Base-by-base conservation (phyloP, 1,140 invertebrate genomes). In the Protaetia brevitarsis region DNA sequence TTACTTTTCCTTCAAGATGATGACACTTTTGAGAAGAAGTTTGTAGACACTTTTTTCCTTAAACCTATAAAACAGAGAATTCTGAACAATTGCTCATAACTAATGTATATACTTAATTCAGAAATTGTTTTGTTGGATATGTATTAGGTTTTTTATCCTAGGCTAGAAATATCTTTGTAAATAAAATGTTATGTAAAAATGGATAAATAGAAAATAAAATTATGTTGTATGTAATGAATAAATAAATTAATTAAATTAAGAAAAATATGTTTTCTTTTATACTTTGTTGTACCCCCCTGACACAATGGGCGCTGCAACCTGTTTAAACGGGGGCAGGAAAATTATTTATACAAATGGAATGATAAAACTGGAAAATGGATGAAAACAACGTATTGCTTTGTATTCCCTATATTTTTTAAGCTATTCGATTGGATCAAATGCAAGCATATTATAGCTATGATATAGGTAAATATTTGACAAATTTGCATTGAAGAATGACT, bases 51-150 rank as follows among this genome's bases (percentile, higher is more conserved):
- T 5, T 6, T 58, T 26, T 5, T 6, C 29, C 4, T 23, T n/a
- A n/a, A n/a, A n/a, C n/a, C 21, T 58, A 58, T 19, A 1, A 27
- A 58, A 10, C 10, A 58, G 13, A 28, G 10, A 58, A 58, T 28
- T 11, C 56, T 58, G 56, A 58, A 58, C n/a, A 58, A 29, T 58
- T 58, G 56, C 56, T 58, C 56, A 58, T 58, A 58, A 58, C 8
- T 28, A 28, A 28, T 58, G 23, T 58, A 58, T 11, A 57, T 57
- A 57, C n/a, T n/a, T n/a, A n/a, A 6, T 37, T 37, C 4, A 37
- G 36, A 37, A 6, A 21, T 45, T 10, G 19, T 45, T 45, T 45
- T 45, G 13, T 45, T 45, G 41, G 16, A 45, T 45, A n/a, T 45
- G 41, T 45, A 45, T 45, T n/a, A n/a, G 23, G 41, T 19, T 45